Evolutionary conservation across 2,888 invertebrate species (phyloP).

Genomic region (Mesochorus sp.): DNA sequence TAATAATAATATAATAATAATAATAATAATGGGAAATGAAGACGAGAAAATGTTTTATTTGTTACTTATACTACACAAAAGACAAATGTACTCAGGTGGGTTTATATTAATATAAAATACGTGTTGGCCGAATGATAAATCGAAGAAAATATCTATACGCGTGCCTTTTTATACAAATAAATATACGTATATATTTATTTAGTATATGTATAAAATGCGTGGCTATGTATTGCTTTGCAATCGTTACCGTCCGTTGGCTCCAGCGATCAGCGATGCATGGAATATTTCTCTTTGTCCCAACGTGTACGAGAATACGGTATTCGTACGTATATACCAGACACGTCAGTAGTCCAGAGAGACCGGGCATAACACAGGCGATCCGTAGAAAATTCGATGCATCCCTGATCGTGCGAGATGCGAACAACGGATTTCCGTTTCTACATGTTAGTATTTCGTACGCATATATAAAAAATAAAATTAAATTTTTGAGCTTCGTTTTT

Average conservation of each 20-base stretch:
- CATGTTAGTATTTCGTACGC: not conserved
- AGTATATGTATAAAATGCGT: not conserved
- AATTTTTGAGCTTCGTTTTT: too few relatives aligned
- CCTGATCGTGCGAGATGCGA: slow-evolving; percentile 49
- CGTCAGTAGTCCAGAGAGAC: not conserved
- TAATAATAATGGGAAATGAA: too few relatives aligned
- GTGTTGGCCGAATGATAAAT: too few relatives aligned
- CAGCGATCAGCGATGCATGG: slow-evolving; percentile 63
- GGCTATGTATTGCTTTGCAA: slow-evolving; percentile 44
- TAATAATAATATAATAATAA: too few relatives aligned
- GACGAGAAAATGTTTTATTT: too few relatives aligned
- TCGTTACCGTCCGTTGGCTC: slow-evolving; percentile 59
- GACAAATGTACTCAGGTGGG: too few relatives aligned
- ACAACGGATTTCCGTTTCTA: slow-evolving; percentile 57
- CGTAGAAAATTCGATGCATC: slow-evolving; percentile 56
- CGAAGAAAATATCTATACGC: too few relatives aligned
- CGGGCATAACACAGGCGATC: not conserved
- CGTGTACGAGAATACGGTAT: not conserved
- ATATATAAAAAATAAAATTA: too few relatives aligned
- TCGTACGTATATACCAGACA: not conserved
- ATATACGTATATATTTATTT: too few relatives aligned
- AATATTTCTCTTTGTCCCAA: slow-evolving; percentile 64
- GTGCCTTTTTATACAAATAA: too few relatives aligned
- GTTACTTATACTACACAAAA: too few relatives aligned
- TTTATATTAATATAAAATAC: too few relatives aligned